Percentiles rank a stretch among this genome's conserved stretches.
phyloP scores from a whole-genome alignment of 2,113 vertebrate genomes.

The Notechis scutatus region DNA sequence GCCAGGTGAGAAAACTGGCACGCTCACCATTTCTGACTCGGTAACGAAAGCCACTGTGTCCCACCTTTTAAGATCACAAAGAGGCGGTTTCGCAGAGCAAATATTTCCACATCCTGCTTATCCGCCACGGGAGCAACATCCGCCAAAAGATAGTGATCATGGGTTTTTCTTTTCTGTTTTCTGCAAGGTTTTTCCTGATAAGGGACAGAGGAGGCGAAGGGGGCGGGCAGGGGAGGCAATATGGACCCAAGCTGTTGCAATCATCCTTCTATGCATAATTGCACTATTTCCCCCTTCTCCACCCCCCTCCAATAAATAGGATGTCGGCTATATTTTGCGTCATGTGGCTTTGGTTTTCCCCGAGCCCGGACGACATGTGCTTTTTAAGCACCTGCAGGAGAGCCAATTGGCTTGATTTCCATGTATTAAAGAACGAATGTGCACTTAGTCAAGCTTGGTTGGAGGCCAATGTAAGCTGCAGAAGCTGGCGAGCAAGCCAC shows the following conservation, averaged over 20 bases:
- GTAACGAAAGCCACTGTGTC: not conserved
- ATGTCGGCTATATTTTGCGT: conserved; percentile 29
- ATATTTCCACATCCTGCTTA: not conserved
- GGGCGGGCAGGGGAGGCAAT: not conserved
- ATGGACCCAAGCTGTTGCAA: not conserved
- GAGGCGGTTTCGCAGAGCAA: not conserved
- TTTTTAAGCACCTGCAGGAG: conserved; percentile 16
- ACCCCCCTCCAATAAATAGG: not conserved
- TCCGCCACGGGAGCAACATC: not conserved
- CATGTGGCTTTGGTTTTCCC: conserved; percentile 43
- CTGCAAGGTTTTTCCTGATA: not conserved
- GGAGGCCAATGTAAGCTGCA: conserved; percentile 46
- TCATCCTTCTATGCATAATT: not conserved
- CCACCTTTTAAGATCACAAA: not conserved
- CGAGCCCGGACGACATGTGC: conserved; percentile 17
- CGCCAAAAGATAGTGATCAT: not conserved
- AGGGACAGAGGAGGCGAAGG: too few relatives aligned
- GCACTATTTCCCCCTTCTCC: not conserved
- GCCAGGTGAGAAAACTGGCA: not conserved
- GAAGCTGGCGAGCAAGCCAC: conserved; percentile 18
- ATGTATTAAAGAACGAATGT: conserved; percentile 26
- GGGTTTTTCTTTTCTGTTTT: not conserved
- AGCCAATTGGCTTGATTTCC: not conserved
- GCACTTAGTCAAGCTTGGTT: conserved; percentile 55
- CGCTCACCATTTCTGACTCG: not conserved